Conservation (phyloP, 2,888 invertebrate genomes). For the Tenthredo scrophulariae region DNA sequence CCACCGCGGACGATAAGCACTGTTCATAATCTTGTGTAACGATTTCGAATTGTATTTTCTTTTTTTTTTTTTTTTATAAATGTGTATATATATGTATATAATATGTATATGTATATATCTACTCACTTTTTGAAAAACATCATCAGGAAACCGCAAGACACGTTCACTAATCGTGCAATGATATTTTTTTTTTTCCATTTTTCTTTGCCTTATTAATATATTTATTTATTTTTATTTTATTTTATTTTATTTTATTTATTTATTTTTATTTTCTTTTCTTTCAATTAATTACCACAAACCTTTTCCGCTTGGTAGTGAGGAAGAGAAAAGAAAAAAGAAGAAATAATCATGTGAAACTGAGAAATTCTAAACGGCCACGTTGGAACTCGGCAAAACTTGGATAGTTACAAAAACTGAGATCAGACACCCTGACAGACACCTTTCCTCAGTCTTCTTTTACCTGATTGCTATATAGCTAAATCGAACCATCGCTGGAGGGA, state of each 20-base stretch:
- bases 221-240: not conserved
- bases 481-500: not conserved
- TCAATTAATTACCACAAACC: not conserved
- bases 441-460: not conserved
- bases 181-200: not conserved
- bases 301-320: not conserved
- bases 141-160: slow-evolving; percentile 23
- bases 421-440: slow-evolving; percentile 1
- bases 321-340: not conserved
- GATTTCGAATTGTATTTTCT: slow-evolving; percentile 23
- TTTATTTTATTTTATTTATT: no score
- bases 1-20: slow-evolving; percentile 66
- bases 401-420: slow-evolving; percentile 10
- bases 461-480: not conserved
- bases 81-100: not conserved
- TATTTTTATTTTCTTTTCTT: not conserved
- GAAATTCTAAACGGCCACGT: not conserved
- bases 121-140: slow-evolving; percentile 30
- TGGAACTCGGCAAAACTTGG: not conserved
- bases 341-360: not conserved
- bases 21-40: slow-evolving; percentile 40
- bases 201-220: no score
- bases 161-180: not conserved
- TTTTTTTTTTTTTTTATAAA: slow-evolving; percentile 61
- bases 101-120: not conserved